Conservation (phyloP, 1,140 invertebrate species). For the Phocides pigmalion region DNA sequence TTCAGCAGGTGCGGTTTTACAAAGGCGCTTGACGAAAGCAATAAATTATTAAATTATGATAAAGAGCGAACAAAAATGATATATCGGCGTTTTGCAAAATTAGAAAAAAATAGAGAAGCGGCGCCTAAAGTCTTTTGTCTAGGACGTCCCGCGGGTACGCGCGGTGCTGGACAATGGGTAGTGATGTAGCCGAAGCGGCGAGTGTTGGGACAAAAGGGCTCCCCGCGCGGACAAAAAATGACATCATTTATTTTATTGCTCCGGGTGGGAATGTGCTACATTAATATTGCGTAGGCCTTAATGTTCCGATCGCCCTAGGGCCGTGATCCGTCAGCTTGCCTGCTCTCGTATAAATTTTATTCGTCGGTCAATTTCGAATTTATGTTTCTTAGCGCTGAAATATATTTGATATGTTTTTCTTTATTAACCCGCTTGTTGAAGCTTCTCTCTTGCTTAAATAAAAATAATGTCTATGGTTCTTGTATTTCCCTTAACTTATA, state of each 20-base stretch:
- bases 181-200: slow-evolving; percentile 59
- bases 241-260: slow-evolving; percentile 83
- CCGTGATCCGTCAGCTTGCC: slow-evolving; percentile 64
- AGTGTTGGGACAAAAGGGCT: slow-evolving; percentile 67
- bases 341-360: slow-evolving; percentile 64
- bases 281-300: slow-evolving; percentile 79
- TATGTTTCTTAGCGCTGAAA: slow-evolving; percentile 38
- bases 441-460: neutral
- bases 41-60: slow-evolving; percentile 83
- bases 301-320: slow-evolving; percentile 75
- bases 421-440: slow-evolving; percentile 11
- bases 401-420: slow-evolving; percentile 35
- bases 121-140: slow-evolving; percentile 78
- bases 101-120: slow-evolving; percentile 57
- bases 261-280: slow-evolving; percentile 77
- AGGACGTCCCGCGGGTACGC: slow-evolving; percentile 65
- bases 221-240: slow-evolving; percentile 79
- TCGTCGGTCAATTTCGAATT: slow-evolving; percentile 39
- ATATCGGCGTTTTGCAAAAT: slow-evolving; percentile 54
- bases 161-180: slow-evolving; percentile 52
- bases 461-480: neutral
- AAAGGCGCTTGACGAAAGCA: slow-evolving; percentile 69
- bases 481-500: too few relatives aligned
- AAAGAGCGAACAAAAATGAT: slow-evolving; percentile 62
- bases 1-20: slow-evolving; percentile 61